Percentiles rank a stretch among this genome's conserved stretches.
phyloP scores from a whole-genome alignment of 2,113 vertebrate species.

The Ptyas mucosa region DNA sequence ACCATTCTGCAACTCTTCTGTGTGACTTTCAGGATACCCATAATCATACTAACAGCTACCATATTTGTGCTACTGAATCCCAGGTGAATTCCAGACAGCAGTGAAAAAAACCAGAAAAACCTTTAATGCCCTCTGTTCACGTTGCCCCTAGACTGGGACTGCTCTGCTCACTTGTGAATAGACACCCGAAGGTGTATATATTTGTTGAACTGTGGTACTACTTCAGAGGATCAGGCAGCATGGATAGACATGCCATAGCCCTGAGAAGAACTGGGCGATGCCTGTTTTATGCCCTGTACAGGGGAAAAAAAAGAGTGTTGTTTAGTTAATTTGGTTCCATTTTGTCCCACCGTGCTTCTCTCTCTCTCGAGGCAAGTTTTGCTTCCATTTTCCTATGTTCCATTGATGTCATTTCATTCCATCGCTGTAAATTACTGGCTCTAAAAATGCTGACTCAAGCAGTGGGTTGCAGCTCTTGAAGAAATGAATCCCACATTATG shows the following conservation, averaged over 20 bases:
- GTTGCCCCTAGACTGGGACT: not conserved
- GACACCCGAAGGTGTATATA: not conserved
- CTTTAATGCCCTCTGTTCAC: not conserved
- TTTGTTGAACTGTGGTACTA: not conserved
- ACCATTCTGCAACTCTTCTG: not conserved
- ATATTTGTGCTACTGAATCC: not conserved
- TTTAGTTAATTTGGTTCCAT: not conserved
- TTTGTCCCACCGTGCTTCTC: constrained; percentile 40
- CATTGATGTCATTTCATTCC: constrained; percentile 55
- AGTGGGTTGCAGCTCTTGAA: constrained; percentile 70
- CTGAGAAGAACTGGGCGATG: not conserved
- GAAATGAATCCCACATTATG: constrained; percentile 63
- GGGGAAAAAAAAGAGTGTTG: not conserved
- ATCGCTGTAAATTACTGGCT: constrained; percentile 66
- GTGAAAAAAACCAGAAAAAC: not conserved
- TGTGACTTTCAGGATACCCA: not conserved
- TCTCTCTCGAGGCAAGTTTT: constrained; percentile 43
- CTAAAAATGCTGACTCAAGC: constrained; percentile 70
- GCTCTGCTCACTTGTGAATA: not conserved
- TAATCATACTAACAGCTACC: not conserved
- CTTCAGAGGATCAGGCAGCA: not conserved
- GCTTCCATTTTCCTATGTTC: constrained; percentile 61
- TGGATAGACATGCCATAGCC: not conserved
- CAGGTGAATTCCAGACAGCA: not conserved
- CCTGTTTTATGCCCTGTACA: not conserved